These are phyloP conservation scores for Coregonus clupeaformis DNA, from an alignment of 2,113 vertebrate genomes.

Conservation along the genomic window DNA sequence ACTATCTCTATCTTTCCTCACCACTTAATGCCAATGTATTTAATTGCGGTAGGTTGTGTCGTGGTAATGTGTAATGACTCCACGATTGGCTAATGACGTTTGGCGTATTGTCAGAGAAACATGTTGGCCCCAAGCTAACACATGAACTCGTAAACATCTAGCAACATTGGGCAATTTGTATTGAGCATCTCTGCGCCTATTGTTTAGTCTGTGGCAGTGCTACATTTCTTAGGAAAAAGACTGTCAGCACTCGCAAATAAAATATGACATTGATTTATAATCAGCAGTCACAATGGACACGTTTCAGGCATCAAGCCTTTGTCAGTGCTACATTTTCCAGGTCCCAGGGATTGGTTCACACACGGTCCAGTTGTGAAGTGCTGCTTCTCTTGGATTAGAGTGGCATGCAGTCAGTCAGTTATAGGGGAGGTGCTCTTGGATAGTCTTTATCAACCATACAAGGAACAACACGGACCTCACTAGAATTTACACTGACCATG, in stretches of 20 bases:
- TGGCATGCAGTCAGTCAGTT: slow-evolving; percentile 21
- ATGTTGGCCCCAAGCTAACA: background rate
- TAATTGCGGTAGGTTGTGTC: background rate
- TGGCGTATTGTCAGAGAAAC: background rate
- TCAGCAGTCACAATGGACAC: background rate
- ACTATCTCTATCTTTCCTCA: background rate
- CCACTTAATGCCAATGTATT: background rate
- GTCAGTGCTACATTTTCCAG: slow-evolving; percentile 9
- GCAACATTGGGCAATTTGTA: background rate
- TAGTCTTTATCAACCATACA: slow-evolving; percentile 40
- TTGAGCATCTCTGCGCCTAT: background rate
- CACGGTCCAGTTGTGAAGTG: slow-evolving; percentile 31
- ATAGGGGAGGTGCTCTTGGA: slow-evolving; percentile 28
- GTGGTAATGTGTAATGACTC: background rate
- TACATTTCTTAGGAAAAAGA: background rate
- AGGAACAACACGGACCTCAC: slow-evolving; percentile 44
- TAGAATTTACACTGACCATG: slow-evolving; percentile 56
- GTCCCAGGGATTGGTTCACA: too few species aligned
- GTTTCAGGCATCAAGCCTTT: background rate
- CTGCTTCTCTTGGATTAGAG: too few species aligned
- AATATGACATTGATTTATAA: too few species aligned
- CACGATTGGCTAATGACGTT: background rate
- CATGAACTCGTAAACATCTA: background rate
- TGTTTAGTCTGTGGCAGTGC: background rate
- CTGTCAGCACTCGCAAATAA: too few species aligned